Percentiles rank a stretch among this genome's conserved stretches.
Conservation (phyloP, 2,888 invertebrate genomes). For the Brachyopa scutellaris region DNA sequence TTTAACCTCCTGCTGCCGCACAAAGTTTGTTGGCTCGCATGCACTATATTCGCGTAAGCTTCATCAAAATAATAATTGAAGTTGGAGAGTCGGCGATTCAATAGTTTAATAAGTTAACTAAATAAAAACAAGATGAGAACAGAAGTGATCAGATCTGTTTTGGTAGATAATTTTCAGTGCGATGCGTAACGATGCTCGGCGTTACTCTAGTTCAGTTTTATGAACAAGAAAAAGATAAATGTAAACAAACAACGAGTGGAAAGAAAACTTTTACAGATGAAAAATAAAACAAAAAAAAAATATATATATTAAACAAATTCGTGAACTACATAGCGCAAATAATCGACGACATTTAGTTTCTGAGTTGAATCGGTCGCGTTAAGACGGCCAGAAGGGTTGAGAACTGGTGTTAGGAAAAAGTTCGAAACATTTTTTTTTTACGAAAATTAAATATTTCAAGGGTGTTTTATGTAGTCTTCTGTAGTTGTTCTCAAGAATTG, state of each 20-base stretch:
- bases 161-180: slow-evolving; percentile 35
- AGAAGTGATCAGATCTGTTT: slow-evolving; percentile 34
- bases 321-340: slow-evolving; percentile 17
- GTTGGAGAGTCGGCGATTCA: slow-evolving; percentile 9
- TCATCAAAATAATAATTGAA: slow-evolving; percentile 28
- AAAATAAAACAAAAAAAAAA: slow-evolving; percentile 21
- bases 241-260: slow-evolving; percentile 49
- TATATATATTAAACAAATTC: slow-evolving; percentile 10
- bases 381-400: slow-evolving; percentile 4
- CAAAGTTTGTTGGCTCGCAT: slow-evolving; percentile 17
- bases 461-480: no score
- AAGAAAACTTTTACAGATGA: slow-evolving; percentile 34
- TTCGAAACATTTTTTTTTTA: neutral
- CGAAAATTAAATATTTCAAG: slow-evolving; percentile 3
- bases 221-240: slow-evolving; percentile 23
- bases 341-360: slow-evolving; percentile 48
- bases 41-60: slow-evolving; percentile 19
- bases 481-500: neutral
- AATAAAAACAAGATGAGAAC: slow-evolving; percentile 34
- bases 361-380: slow-evolving; percentile 49
- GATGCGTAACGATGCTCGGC: slow-evolving; percentile 35
- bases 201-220: slow-evolving; percentile 3
- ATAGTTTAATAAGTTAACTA: slow-evolving; percentile 10
- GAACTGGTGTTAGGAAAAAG: neutral
- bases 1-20: slow-evolving; percentile 32